Conservation (phyloP, 2,113 vertebrate species). For the Nibea albiflora region DNA sequence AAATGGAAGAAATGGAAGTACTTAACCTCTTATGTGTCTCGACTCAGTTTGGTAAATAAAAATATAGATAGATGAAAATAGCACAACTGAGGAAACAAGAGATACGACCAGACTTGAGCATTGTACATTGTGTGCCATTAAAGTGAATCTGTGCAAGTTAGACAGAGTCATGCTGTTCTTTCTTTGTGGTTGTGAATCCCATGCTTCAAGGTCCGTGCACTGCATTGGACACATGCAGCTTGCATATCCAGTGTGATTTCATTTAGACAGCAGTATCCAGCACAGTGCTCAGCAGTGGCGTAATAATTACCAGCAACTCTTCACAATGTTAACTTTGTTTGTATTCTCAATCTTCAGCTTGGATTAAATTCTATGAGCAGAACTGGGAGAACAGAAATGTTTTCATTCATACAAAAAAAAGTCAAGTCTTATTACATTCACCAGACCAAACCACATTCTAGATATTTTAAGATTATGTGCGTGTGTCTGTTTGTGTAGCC, state of each 20-base stretch:
- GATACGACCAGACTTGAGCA: not conserved
- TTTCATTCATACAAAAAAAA: slow-evolving; percentile 44
- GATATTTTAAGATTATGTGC: slow-evolving; percentile 64
- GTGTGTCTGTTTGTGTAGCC: slow-evolving; percentile 58
- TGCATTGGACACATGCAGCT: slow-evolving; percentile 19
- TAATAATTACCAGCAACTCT: slow-evolving; percentile 35
- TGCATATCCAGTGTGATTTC: slow-evolving; percentile 45
- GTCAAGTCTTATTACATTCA: slow-evolving; percentile 40
- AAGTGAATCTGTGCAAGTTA: slow-evolving; percentile 12
- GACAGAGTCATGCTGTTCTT: slow-evolving; percentile 26
- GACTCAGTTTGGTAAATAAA: not conserved
- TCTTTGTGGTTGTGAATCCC: slow-evolving; percentile 1
- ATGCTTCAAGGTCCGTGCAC: slow-evolving; percentile 21
- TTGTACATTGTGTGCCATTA: not conserved
- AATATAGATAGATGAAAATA: too few relatives aligned
- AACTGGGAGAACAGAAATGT: slow-evolving; percentile 7
- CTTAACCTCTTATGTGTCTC: not conserved
- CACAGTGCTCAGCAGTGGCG: slow-evolving; percentile 32
- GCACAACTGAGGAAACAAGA: too few relatives aligned
- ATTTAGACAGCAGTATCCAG: slow-evolving; percentile 39
- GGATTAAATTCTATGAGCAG: slow-evolving; percentile 39
- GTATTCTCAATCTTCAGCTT: slow-evolving; percentile 42
- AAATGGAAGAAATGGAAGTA: not conserved
- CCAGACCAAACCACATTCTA: slow-evolving; percentile 37
- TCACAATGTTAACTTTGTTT: slow-evolving; percentile 51